Percentiles rank a stretch among this genome's conserved stretches.
Conservation (phyloP, 2,113 vertebrate genomes). For the Petaurus breviceps region DNA sequence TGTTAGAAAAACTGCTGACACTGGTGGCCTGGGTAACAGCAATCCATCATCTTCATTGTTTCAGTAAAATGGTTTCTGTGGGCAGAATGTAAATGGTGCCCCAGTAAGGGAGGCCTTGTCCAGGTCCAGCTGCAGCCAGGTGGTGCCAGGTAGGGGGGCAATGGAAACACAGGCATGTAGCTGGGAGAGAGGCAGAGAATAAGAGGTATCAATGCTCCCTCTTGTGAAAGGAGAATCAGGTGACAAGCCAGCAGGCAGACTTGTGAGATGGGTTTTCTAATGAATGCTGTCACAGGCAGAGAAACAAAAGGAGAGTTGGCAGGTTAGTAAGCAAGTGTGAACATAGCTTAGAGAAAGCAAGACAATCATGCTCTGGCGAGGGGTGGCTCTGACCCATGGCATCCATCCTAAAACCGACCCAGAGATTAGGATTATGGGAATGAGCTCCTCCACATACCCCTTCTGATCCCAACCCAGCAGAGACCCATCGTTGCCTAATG, state of each 20-base stretch:
- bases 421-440: neutral
- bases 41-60: constrained; percentile 54
- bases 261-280: neutral
- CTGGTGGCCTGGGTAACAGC: neutral
- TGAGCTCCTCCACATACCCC: fast-evolving
- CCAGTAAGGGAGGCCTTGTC: constrained; percentile 1
- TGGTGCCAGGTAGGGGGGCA: constrained; percentile 30
- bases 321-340: constrained; percentile 7
- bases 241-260: neutral
- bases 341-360: neutral
- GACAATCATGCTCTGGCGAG: constrained; percentile 2
- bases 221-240: neutral
- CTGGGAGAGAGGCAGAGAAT: neutral
- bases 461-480: neutral
- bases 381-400: neutral
- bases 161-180: neutral
- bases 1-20: constrained; percentile 44
- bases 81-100: constrained; percentile 48
- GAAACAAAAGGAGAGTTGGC: constrained; percentile 1
- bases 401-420: neutral
- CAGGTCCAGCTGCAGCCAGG: neutral
- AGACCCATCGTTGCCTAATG: neutral
- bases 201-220: neutral
- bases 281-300: neutral
- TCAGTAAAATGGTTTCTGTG: constrained; percentile 44